Evolutionary conservation across 92 coral and sea anemone genomes (phyloP).

Genomic region (Parazoanthus swiftii): DNA sequence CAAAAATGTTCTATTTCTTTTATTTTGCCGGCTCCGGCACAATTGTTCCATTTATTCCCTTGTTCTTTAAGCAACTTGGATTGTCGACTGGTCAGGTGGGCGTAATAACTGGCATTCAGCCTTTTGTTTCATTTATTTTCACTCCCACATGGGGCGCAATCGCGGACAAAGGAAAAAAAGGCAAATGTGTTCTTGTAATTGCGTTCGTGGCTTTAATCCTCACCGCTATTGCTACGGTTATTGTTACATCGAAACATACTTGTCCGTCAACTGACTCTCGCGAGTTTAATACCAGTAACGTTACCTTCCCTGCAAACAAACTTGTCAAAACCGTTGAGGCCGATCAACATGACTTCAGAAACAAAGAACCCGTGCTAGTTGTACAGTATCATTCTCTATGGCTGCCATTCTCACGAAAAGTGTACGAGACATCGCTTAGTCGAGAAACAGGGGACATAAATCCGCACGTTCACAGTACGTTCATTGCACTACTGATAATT

Average conservation of each 20-base stretch:
- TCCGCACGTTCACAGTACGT: slow-evolving; percentile 35
- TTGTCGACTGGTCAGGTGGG: slow-evolving; percentile 51
- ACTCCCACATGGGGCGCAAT: slow-evolving; percentile 61
- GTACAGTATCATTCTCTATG: not conserved
- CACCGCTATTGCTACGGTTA: slow-evolving; percentile 36
- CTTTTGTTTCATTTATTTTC: slow-evolving; percentile 56
- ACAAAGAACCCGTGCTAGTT: not conserved
- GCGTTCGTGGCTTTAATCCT: slow-evolving; percentile 47
- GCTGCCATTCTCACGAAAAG: not conserved
- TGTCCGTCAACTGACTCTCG: not conserved
- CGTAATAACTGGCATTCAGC: slow-evolving; percentile 57
- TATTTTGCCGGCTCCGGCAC: slow-evolving; percentile 57
- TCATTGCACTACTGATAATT: slow-evolving; percentile 58
- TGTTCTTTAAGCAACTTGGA: slow-evolving; percentile 56
- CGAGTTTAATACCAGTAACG: not conserved
- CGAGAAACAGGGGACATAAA: not conserved
- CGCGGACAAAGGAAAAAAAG: slow-evolving; percentile 48
- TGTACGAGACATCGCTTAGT: not conserved
- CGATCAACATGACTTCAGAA: not conserved
- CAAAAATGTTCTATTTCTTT: slow-evolving; percentile 56
- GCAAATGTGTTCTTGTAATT: slow-evolving; percentile 42
- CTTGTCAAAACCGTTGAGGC: not conserved
- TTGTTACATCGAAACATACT: slow-evolving; percentile 11
- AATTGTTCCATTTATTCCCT: slow-evolving; percentile 48
- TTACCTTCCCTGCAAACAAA: not conserved